These are phyloP conservation scores for Montipora cactus DNA, from an alignment of 64 coral and sea anemone genomes.

Conservation along the genomic window DNA sequence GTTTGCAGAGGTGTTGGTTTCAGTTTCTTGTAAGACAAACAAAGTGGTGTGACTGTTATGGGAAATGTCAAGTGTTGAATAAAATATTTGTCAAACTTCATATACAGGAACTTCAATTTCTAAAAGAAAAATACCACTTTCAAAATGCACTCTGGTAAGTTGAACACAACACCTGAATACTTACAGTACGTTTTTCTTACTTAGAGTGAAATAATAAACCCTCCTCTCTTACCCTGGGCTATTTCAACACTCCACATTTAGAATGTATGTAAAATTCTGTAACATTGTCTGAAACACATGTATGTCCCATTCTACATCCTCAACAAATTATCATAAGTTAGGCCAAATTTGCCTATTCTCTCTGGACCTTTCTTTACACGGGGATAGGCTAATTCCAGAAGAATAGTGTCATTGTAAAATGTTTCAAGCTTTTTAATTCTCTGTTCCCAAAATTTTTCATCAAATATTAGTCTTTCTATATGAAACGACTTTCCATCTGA, in stretches of 20 bases:
- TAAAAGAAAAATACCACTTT: not conserved
- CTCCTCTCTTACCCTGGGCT: not conserved
- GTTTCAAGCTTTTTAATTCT: slow-evolving; percentile 22
- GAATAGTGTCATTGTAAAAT: slow-evolving; percentile 49
- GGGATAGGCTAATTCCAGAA: slow-evolving; percentile 59
- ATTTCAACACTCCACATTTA: not conserved
- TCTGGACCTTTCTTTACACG: slow-evolving; percentile 57
- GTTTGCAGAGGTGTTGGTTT: not conserved
- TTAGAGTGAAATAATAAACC: not conserved
- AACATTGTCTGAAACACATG: slow-evolving; percentile 7
- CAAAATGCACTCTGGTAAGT: not conserved
- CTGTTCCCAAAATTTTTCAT: slow-evolving; percentile 27
- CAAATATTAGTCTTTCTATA: slow-evolving; percentile 24
- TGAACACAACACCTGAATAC: not conserved
- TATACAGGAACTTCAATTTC: not conserved
- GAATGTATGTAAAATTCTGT: not conserved
- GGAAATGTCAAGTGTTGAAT: not conserved
- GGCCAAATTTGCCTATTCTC: slow-evolving; percentile 59
- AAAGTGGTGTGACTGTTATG: not conserved
- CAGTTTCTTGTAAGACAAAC: not conserved
- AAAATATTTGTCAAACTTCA: not conserved
- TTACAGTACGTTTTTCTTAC: not conserved
- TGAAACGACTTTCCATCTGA: slow-evolving; percentile 59
- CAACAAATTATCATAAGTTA: slow-evolving; percentile 55
- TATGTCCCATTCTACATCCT: slow-evolving; percentile 2